Evolutionary conservation across 2,888 invertebrate species (phyloP), one percentile per base, ranked within the genome.

Genomic region (Temnothorax unifasciatus): DNA sequence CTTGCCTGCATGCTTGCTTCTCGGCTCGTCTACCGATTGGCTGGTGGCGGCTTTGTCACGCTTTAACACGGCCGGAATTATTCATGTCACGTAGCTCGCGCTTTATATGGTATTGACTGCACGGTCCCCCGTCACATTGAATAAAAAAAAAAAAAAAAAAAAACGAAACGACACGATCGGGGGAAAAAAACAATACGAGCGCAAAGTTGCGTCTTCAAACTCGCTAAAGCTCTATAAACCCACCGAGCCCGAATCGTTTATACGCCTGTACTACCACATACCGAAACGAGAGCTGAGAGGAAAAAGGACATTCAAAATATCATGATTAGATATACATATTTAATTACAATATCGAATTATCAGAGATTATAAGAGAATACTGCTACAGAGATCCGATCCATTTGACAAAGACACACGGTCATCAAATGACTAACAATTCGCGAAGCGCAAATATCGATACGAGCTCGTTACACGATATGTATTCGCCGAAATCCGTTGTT

Each of bases 81-180:
- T 94, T 94, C 94, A 93, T 93, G 93, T 93, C 94, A 94, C 93
- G 94, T 93, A 92, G 90, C 90, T 88, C 88, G 91, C 90, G 92
- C 93, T 94, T 93, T 92, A 92, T 93, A 91, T 91, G 89, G 88
- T 90, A 92, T 92, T 90, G 92, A 86, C 89, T 85, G 86, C 85
- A 85, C 82, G 15, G 61, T 41, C 50, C 76, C 59, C 15, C 75
- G 38, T 41, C 68, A 50, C 57, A 68, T 74, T 50, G 52, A 41
- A 66, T 66, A 63, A 84, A 74, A 50, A 84, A 50, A 34, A 77
- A 63, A 84, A 74, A 50, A 84, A 50, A 34, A 77, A 18, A 50
- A 47, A 47, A 47, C 9, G 66, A 44, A 44, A 25, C 29, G 21
- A 25, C 15, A 77, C 41, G n/a, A 13, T 61, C 52, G n/a, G 3